Evolutionary conservation across 1,140 invertebrate species (phyloP).

Genomic region (Frieseomelitta varia): DNA sequence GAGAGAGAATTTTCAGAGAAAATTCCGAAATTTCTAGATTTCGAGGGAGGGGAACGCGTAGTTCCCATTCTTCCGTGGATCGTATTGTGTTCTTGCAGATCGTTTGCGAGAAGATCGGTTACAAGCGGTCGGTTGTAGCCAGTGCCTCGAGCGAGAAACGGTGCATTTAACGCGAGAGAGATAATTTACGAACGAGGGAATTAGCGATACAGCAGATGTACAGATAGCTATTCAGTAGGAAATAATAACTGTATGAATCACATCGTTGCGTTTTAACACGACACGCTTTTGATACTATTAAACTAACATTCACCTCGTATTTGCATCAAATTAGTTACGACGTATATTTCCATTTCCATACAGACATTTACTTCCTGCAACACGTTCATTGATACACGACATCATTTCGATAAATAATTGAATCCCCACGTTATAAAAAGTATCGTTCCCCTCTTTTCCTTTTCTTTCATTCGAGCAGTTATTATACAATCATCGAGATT

Average conservation of each 20-base stretch:
- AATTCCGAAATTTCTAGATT: neutral
- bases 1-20: no score
- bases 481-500: neutral
- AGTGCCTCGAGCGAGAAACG: neutral
- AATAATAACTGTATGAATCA: neutral
- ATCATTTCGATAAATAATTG: neutral
- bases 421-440: neutral
- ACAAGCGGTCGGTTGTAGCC: neutral
- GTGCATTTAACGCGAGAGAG: neutral
- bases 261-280: neutral
- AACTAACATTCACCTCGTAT: neutral
- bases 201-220: neutral
- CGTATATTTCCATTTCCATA: neutral
- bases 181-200: neutral
- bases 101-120: no score
- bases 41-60: neutral
- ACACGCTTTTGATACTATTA: neutral
- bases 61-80: no score
- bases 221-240: neutral
- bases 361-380: neutral
- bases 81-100: no score
- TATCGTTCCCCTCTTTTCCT: no score
- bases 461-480: neutral
- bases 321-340: neutral
- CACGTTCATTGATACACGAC: neutral